Evolutionary conservation across 2,888 invertebrate genomes (phyloP), one percentile per base, ranked within the genome.

Genomic region (Pristionchus mayeri): DNA sequence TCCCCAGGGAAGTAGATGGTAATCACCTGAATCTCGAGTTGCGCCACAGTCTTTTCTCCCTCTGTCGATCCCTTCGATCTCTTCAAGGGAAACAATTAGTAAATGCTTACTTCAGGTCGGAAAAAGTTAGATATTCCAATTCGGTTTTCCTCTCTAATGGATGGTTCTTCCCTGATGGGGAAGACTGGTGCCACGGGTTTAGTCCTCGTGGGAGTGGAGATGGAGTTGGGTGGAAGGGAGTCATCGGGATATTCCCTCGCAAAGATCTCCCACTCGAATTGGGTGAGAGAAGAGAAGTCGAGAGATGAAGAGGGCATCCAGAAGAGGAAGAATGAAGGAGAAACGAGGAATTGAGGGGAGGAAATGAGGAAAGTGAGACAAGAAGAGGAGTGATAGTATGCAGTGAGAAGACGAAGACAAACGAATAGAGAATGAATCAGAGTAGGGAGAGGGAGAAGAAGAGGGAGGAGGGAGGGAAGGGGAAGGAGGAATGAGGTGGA

Each of bases 251-350:
- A 75, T n/a, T 78, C 78, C 13, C 78, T 37, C 21, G 78, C 27
- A 30, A 78, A 78, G 24, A 78, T 34, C 24, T 21, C 78, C 78
- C 78, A 78, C n/a, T 78, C 78, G 52, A 78, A 78, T 30, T 78
- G 50, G 21, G 48, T 48, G 7, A 78, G 52, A 13, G 78, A 37
- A 18, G 78, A 78, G 13, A 78, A 52, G 52, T 78, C 78, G 78
- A 78, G 75, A 24, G 75, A 37, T 11, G 40, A 27, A 16, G 63
- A 63, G 30, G 63, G 63, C 63, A 63, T 63, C 34, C 30, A 34
- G 27, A 63, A 63, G 75, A 75, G 18, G 24, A 6, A 37, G 75
- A 24, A 24, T 1, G 24, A 44, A 24, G 11, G 75, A 75, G 75
- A 24, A 75, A 40, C 37, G 44, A 44, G 44, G n/a, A 1, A 37